Base-by-base conservation (phyloP, 2,888 invertebrate species). In the Megaustenia siamemsis region DNA sequence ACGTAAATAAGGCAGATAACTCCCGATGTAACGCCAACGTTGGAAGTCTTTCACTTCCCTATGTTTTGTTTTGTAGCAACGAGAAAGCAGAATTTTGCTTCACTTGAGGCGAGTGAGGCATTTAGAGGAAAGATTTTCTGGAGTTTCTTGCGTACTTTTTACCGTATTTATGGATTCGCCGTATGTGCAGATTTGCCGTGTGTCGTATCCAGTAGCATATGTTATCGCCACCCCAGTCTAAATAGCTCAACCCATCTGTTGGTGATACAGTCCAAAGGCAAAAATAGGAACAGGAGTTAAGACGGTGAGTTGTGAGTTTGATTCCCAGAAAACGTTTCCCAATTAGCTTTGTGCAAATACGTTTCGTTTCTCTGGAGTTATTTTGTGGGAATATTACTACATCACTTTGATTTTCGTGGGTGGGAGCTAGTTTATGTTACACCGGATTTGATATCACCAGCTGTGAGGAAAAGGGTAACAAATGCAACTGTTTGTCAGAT, bases 201-300 rank as follows among this genome's bases (percentile, higher is more conserved):
- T 66, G 78, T 45, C 45, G 78, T 78, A 78, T 43, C 43, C 60
- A 28, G 45, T n/a, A 78, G 28, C 78, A 63, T 78, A 78, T 78
- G 78, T 43, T 66, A 43, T 35, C 43, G 66, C 63, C 60, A 60
- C 63, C 60, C 40, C 45, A 21, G 40, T 45, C 78, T 78, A 56
- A 63, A 43, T 78, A 63, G 45, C 78, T 45, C 21, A 28, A 43
- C 43, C 78, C 78, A 78, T 78, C 60, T 78, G 78, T 32, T 40
- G 66, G 78, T 78, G 21, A 78, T 49, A 18, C 18, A 66, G 63
- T 66, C 63, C 78, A 43, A 63, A 45, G 63, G 32, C 40, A 78
- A 66, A 78, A n/a, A 78, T 10, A n/a, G 28, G 66, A 28, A 53
- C 6, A 43, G n/a, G 40, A 38, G 71, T n/a, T n/a, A 45, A 66